phyloP scores from a whole-genome alignment of 2,797 vertebrate genomes.

The Gila robusta region DNA sequence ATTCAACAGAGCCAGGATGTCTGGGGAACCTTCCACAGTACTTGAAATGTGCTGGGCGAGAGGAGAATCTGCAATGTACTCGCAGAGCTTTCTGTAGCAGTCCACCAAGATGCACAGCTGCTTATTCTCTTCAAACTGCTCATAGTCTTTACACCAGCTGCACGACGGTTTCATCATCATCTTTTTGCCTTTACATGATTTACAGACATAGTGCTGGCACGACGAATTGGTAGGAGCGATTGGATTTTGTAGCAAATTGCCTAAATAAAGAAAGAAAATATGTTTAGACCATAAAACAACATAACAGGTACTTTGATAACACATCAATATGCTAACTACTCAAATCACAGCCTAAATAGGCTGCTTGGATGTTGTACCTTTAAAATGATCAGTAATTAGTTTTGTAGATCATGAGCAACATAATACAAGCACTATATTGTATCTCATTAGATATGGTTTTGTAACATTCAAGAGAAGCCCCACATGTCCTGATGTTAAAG shows the following conservation, averaged over 20 bases:
- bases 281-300: conserved; percentile 4
- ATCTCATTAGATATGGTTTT: neutral
- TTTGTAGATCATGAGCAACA: neutral
- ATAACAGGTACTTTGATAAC: neutral
- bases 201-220: conserved; percentile 99
- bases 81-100: conserved; percentile 97
- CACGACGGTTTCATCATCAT: conserved; percentile 99
- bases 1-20: conserved; percentile 92
- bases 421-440: neutral
- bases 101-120: conserved; percentile 95
- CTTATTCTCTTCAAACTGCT: conserved; percentile 95
- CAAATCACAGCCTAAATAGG: neutral
- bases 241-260: conserved; percentile 96
- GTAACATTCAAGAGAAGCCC: conserved; percentile 8
- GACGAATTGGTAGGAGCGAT: conserved; percentile 97
- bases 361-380: neutral
- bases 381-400: neutral
- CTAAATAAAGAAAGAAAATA: conserved; percentile 68
- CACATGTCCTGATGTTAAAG: neutral
- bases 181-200: conserved; percentile 95
- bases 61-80: conserved; percentile 94
- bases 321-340: neutral
- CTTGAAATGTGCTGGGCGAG: conserved; percentile 91
- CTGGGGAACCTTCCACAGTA: conserved; percentile 89
- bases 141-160: conserved; percentile 99